phyloP scores from a whole-genome alignment of 1,140 invertebrate species.

The Brachionus rotundiformis region DNA sequence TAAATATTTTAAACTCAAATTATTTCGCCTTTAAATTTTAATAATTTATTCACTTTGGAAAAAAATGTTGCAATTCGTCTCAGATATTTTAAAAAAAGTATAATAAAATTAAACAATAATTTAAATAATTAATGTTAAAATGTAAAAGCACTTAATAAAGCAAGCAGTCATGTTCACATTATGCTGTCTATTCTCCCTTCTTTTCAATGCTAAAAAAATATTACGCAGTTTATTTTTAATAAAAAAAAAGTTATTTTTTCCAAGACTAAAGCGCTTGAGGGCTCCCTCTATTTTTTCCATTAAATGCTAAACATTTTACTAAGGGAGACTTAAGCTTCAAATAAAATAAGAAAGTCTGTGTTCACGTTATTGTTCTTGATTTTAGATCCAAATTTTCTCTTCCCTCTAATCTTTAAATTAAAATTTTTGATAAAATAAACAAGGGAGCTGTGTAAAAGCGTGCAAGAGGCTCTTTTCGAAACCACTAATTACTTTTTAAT shows the following conservation, averaged over 20 bases:
- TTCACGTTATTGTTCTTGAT: background rate
- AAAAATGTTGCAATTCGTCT: constrained; percentile 16
- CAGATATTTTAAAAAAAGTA: background rate
- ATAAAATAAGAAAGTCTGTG: background rate
- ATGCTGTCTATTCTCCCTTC: constrained; percentile 13
- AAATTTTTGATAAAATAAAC: constrained; percentile 4
- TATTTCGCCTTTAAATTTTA: constrained; percentile 20
- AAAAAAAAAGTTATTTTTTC: background rate
- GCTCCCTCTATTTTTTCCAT: background rate
- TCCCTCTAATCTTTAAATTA: constrained; percentile 38
- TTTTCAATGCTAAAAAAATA: background rate
- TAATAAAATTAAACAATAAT: background rate
- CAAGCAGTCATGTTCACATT: background rate
- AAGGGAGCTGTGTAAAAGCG: constrained; percentile 2
- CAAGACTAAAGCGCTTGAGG: background rate
- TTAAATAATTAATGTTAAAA: constrained; percentile 28
- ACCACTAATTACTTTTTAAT: background rate
- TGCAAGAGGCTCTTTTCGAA: background rate
- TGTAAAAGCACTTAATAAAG: background rate
- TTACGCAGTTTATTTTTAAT: constrained; percentile 18
- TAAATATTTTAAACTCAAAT: background rate
- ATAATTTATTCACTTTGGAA: constrained; percentile 24
- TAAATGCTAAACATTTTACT: background rate
- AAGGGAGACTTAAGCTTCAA: background rate
- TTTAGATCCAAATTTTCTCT: constrained; percentile 8